These are phyloP conservation scores for human DNA, from an alignment of 2,113 vertebrate genomes.

Conservation along the genomic window DNA sequence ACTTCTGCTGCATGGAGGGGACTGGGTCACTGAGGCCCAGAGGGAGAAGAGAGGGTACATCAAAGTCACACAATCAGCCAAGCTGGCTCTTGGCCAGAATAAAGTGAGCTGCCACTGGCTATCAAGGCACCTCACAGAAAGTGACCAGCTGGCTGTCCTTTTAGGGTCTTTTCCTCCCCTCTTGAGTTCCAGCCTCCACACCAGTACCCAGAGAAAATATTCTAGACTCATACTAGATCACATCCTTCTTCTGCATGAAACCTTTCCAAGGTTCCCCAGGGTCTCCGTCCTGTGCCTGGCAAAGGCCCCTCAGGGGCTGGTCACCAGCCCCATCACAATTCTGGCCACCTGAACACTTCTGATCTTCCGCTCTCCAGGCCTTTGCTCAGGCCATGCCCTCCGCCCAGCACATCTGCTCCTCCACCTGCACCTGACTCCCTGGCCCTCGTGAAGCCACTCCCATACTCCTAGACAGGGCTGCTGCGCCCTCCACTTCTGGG, in stretches of 20 bases:
- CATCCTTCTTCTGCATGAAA: constrained; percentile 10
- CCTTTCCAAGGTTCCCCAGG: neutral
- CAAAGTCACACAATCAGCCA: constrained; percentile 22
- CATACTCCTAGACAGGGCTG: neutral
- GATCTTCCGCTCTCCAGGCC: neutral
- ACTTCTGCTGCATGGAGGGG: neutral
- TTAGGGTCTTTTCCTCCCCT: neutral
- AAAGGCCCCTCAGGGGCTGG: neutral
- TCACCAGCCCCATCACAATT: neutral
- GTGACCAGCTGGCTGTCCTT: neutral
- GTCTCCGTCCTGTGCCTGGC: neutral
- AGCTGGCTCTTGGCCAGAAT: neutral
- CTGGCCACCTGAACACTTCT: neutral
- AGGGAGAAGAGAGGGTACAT: neutral
- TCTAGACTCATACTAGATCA: neutral
- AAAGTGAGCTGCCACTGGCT: neutral
- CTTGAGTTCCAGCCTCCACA: constrained; percentile 2
- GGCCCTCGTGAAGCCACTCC: neutral
- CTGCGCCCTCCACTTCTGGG: neutral
- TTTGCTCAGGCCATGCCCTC: neutral
- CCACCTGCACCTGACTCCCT: neutral
- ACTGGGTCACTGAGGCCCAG: neutral
- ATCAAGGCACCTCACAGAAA: neutral
- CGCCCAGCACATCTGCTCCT: neutral
- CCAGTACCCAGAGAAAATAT: constrained; percentile 2